Conservation (phyloP, 2,797 vertebrate species). For the Phaenicophaeus curvirostris region DNA sequence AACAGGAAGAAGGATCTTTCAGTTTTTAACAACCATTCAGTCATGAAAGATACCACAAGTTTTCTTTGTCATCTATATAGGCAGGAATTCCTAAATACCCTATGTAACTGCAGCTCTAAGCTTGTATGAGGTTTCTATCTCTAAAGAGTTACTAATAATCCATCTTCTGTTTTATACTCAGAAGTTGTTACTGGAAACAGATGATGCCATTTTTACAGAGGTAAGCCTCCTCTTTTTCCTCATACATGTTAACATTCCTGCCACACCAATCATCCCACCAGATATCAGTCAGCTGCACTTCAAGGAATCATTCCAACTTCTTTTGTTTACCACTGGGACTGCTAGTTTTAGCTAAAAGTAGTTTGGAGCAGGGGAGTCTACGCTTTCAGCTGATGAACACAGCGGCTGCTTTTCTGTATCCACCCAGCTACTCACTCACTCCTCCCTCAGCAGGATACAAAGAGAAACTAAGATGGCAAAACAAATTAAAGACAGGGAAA, state of each 20-base stretch:
- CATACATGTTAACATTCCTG: not conserved
- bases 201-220: not conserved
- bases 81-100: not conserved
- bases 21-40: not conserved
- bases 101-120: not conserved
- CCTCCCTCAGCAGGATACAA: not conserved
- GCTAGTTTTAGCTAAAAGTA: not conserved
- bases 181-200: not conserved
- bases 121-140: not conserved
- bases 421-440: not conserved
- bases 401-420: fast-evolving
- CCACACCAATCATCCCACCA: not conserved
- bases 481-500: not conserved
- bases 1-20: not conserved
- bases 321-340: too few relatives aligned
- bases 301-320: not conserved
- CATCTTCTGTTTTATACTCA: not conserved
- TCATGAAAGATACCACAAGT: not conserved
- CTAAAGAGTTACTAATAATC: not conserved
- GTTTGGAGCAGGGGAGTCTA: fast-evolving
- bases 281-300: not conserved
- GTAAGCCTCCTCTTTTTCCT: not conserved
- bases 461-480: not conserved
- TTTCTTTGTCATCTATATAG: not conserved
- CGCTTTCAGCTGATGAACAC: not conserved